Evolutionary conservation across 2,888 invertebrate genomes (phyloP), one percentile per base, ranked within the genome.

Genomic region (Hirudinaria manillensis): DNA sequence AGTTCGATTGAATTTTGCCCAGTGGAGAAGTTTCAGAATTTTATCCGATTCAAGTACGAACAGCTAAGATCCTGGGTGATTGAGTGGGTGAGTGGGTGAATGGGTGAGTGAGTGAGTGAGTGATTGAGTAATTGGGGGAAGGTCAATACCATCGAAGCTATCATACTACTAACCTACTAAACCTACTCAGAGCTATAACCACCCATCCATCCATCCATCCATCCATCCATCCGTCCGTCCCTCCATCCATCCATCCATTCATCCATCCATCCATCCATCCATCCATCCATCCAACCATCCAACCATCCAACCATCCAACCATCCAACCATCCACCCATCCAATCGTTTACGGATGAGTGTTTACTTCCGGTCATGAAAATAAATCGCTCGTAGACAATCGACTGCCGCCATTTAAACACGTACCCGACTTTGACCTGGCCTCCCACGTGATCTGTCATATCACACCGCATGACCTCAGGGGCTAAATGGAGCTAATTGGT

Each of bases 401-500:
- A 56, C 56, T 27, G 56, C n/a, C 56, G 56, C 16, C 56, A 56
- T 56, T 56, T 56, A 56, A 56, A 56, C 56, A 27, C 56, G n/a
- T 21, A 27, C n/a, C 56, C n/a, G 56, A 56, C 27, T 16, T 21
- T 56, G 56, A 56, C 56, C 56, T 56, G 38, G 38, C 38, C 56
- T 56, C 27, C 27, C 56, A 56, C 56, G 56, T 56, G 56, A 56
- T 56, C 56, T 24, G 56, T 56, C 56, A 56, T 56, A 24, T 56
- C 27, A 56, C n/a, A 56, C 56, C 27, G 56, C 27, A 27, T 16
- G 56, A 56, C 56, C 56, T 56, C 56, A 27, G 13, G 27, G 27
- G 56, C 56, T 56, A 56, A 56, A 56, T 56, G 56, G 56, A 56
- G 56, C 27, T 56, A 56, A 56, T 56, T 56, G 56, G n/a, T 56